Base-by-base conservation (phyloP, 92 coral and sea anemone genomes). In the Palythoa caribaeorum region DNA sequence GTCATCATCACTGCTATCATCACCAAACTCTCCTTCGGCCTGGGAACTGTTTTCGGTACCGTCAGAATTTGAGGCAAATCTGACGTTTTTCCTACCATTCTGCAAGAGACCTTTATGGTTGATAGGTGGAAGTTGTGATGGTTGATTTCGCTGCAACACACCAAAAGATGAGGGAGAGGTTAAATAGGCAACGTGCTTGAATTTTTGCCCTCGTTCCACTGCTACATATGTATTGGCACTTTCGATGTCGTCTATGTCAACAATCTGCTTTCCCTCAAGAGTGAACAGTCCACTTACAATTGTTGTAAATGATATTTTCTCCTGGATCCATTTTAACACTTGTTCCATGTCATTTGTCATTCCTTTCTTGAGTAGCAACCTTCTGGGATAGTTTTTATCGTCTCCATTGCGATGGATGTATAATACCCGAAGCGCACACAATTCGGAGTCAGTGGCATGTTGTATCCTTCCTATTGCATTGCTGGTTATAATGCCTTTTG, bases 151-250 rank as follows among this genome's bases (percentile, higher is more conserved):
- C 20, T 44, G 78, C 21, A 73, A 7, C n/a, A 21, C 8, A 15
- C 20, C 55, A 44, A 6, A 16, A 3, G 57, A n/a, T 2, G 39
- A 76, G 40, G 2, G 2, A 40, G 44, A 69, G 50, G 78, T 80
- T 16, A 54, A 85, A 72, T 91, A 93, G 59, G 80, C 90, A 15
- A 92, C 90, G 44, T 84, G 71, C 73, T 91, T 93, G 75, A 91
- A 93, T 36, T 90, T 50, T 35, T 89, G 81, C 12, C 93, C 90
- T 40, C 93, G 53, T 79, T 90, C 90, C 38, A 87, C 77, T 3
- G 90, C 93, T 14, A 90, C 93, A 53, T 90, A 90, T 2, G 73
- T 79, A 7, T 81, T 90, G 38, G 83, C 86, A 12, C 71, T 79
- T 36, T 53, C 54, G 14, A 90, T 90, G 37, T 79, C 84, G 48